Percentiles rank a stretch among this genome's conserved stretches.
Evolutionary conservation across 2,888 invertebrate species (phyloP).

Genomic region (Neoitamus cyanurus): DNA sequence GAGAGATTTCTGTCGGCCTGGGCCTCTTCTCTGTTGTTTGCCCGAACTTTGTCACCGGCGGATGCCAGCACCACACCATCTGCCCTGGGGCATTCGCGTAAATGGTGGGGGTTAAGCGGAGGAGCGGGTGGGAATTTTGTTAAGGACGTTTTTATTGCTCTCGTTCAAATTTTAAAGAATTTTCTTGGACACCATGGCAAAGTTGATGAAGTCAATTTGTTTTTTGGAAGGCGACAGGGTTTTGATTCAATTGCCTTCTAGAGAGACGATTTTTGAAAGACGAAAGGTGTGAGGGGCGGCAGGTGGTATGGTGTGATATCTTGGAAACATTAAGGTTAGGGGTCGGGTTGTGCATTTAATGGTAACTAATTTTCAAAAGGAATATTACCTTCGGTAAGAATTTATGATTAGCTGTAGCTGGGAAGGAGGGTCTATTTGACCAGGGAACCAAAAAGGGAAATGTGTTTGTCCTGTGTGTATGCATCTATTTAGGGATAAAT

Average conservation of each 20-base stretch:
- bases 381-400: neutral
- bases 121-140: neutral
- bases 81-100: neutral
- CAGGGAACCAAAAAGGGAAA: no score
- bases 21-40: neutral
- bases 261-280: neutral
- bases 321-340: neutral
- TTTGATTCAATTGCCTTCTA: neutral
- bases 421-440: no score
- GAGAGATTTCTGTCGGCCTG: neutral
- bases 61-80: neutral
- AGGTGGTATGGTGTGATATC: neutral
- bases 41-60: neutral
- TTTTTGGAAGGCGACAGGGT: neutral
- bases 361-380: neutral
- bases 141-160: neutral
- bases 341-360: neutral
- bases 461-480: no score
- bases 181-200: neutral
- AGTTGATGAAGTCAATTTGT: neutral
- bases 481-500: no score
- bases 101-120: neutral
- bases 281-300: neutral
- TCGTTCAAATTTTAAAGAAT: neutral
- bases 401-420: no score